Conservation (phyloP, 1,140 invertebrate genomes). For the Coenobita brevimanus region DNA sequence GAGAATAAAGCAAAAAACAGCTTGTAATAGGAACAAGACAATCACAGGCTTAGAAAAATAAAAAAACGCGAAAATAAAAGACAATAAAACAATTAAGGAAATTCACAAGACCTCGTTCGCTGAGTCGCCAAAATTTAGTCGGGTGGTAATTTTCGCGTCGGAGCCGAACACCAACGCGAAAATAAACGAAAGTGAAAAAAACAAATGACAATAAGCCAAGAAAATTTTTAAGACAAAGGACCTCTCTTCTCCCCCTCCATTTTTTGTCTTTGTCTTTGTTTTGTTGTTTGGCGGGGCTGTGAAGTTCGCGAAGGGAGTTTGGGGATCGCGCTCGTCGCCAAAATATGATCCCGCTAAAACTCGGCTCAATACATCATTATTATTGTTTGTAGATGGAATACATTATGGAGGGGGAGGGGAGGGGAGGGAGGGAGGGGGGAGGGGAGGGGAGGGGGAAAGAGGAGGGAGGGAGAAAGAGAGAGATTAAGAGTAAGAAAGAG, state of each 20-base stretch:
- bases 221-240: neutral
- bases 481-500: too few relatives aligned
- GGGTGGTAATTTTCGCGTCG: too few relatives aligned
- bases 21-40: too few relatives aligned
- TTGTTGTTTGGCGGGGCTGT: neutral
- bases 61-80: too few relatives aligned
- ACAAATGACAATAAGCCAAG: neutral
- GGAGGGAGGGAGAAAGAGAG: conserved; percentile 37
- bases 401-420: conserved; percentile 34
- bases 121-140: too few relatives aligned
- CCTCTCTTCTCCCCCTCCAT: neutral
- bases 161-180: too few relatives aligned
- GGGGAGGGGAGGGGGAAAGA: conserved; percentile 49
- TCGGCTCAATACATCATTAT: conserved; percentile 54
- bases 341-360: neutral
- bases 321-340: neutral
- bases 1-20: too few relatives aligned
- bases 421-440: conserved; percentile 20
- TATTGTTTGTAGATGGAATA: conserved; percentile 61
- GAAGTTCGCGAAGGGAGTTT: neutral
- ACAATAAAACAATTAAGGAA: too few relatives aligned
- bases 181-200: too few relatives aligned
- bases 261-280: neutral
- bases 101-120: too few relatives aligned
- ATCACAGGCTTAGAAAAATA: too few relatives aligned